Evolutionary conservation across 2,797 vertebrate species (phyloP).

Genomic region (Ara ararauna): DNA sequence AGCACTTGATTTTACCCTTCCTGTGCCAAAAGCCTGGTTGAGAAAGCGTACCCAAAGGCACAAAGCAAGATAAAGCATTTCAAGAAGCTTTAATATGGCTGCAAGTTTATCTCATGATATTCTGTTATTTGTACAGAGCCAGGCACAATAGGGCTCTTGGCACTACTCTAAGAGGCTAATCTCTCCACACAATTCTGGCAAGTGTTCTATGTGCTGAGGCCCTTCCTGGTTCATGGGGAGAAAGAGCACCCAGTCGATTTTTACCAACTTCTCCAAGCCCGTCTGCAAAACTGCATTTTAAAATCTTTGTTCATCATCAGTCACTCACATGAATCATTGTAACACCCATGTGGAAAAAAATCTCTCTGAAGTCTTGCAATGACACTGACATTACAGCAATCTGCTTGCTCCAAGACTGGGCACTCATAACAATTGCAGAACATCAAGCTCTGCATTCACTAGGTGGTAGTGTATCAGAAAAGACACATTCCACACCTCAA

Average conservation of each 20-base stretch:
- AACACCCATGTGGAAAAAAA: background rate
- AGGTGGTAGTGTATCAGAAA: background rate
- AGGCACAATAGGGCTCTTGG: background rate
- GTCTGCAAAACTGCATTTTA: background rate
- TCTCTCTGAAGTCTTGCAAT: background rate
- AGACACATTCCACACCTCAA: background rate
- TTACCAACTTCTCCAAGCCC: background rate
- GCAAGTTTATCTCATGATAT: background rate
- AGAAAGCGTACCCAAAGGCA: background rate
- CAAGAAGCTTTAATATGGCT: background rate
- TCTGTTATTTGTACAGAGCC: background rate
- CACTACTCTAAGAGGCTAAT: background rate
- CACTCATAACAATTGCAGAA: background rate
- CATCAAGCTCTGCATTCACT: background rate
- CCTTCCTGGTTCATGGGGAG: background rate
- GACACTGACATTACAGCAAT: background rate
- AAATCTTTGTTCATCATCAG: background rate
- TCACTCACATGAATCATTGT: background rate
- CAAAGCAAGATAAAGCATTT: background rate
- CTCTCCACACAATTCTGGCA: background rate
- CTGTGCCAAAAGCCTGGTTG: background rate
- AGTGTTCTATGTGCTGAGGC: background rate
- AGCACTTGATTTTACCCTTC: background rate
- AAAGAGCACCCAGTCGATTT: background rate
- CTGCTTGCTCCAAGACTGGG: background rate